Percentiles rank a stretch among this genome's conserved stretches.
Conservation (phyloP, 1,140 invertebrate genomes). For the Caenorhabditis briggsae region DNA sequence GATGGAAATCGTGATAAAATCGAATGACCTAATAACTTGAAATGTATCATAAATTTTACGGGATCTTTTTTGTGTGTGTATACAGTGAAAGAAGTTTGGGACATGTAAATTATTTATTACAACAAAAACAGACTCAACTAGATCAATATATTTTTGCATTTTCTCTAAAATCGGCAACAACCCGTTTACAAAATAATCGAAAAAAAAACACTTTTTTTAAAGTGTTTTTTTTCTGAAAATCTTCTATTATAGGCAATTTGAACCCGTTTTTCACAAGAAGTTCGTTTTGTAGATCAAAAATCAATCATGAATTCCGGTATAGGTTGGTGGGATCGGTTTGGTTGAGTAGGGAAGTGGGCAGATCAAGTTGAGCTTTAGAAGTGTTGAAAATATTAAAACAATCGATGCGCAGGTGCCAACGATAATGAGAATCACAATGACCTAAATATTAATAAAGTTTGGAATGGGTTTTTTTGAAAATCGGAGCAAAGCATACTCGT, state of each 20-base stretch:
- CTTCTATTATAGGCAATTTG: background rate
- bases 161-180: background rate
- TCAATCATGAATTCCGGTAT: constrained; percentile 45
- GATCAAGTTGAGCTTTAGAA: constrained; percentile 3
- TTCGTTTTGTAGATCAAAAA: background rate
- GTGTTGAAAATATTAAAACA: background rate
- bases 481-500: no score
- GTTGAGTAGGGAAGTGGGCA: constrained; percentile 3
- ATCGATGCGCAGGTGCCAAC: constrained; percentile 21
- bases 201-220: background rate
- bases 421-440: constrained; percentile 27
- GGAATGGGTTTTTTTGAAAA: background rate
- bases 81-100: no score
- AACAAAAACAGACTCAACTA: no score
- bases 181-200: constrained; percentile 17
- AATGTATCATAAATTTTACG: background rate
- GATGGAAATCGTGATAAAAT: constrained; percentile 22
- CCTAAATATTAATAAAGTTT: background rate
- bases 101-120: no score
- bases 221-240: background rate
- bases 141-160: background rate
- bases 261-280: background rate
- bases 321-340: constrained; percentile 13
- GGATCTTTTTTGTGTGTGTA: no score
- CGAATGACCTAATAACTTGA: background rate